A percentile compares a stretch with the other conserved stretches of the same genome.
These are phyloP conservation scores for Lottia gigantea DNA, from an alignment of 2,888 invertebrate species.

Conservation along the genomic window DNA sequence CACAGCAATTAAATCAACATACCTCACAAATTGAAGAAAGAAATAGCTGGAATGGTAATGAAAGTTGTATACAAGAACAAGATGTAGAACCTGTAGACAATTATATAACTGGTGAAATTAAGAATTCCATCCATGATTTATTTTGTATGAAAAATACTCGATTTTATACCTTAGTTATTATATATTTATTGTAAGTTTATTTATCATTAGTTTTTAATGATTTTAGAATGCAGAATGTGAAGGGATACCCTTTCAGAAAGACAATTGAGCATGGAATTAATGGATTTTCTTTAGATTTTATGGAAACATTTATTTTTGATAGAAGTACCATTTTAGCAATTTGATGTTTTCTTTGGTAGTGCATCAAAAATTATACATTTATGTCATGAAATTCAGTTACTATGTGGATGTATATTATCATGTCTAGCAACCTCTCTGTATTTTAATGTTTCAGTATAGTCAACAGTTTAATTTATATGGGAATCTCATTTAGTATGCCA, in stretches of 20 bases:
- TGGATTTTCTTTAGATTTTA: too few relatives aligned
- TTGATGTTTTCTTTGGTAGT: too few relatives aligned
- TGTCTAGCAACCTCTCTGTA: background rate
- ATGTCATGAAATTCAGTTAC: too few relatives aligned
- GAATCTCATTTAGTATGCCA: conserved; percentile 52
- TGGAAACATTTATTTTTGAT: too few relatives aligned
- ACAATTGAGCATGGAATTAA: too few relatives aligned
- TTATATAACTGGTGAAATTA: conserved; percentile 18
- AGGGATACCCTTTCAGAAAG: too few relatives aligned
- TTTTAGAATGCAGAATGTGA: too few relatives aligned
- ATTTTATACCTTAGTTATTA: conserved; percentile 51
- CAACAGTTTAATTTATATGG: conserved; percentile 58
- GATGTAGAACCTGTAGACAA: background rate
- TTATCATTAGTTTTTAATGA: too few relatives aligned
- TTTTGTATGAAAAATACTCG: conserved; percentile 46
- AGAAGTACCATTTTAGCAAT: too few relatives aligned
- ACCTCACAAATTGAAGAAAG: background rate
- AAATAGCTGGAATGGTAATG: background rate
- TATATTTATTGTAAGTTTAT: conserved; percentile 52
- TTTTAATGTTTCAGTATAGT: conserved; percentile 48
- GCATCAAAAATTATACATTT: too few relatives aligned
- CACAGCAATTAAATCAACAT: conserved; percentile 40
- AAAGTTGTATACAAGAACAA: background rate
- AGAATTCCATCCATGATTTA: conserved; percentile 35
- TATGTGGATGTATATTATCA: too few relatives aligned